Evolutionary conservation across 2,797 vertebrate species (phyloP), one percentile per base, ranked within the genome.

Genomic region (Hephaestus fuliginosus): DNA sequence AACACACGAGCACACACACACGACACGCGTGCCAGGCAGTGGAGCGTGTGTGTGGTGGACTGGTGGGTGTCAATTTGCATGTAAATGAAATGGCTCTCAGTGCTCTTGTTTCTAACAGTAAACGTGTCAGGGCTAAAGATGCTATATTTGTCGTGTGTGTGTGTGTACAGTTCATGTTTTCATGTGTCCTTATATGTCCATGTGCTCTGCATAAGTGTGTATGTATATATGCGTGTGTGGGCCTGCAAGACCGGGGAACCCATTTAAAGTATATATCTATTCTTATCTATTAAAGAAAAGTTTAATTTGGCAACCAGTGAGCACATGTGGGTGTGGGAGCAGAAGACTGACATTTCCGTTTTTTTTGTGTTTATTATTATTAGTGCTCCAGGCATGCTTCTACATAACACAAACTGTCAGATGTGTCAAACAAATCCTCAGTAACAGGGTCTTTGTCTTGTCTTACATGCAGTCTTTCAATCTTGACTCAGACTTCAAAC

Each of bases 41-140:
- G 55, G 33, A 62, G 70, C 36, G 70, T 75, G 82, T 30, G 72
- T 69, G 57, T 56, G 66, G 51, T 78, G 86, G 81, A 84, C 82
- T 63, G 55, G 90, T 92, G 91, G 89, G 91, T 91, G 90, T 92
- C 88, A 89, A 89, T 94, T 90, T 91, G 87, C 89, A 93, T 92
- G 85, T 80, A 90, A 92, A 93, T 92, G 65, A 91, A 92, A 91
- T 76, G 78, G 74, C 87, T 90, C 81, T 87, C 84, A 70, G 76
- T 79, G 82, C 71, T 91, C 76, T 85, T 82, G 70, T 87, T 89
- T 84, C 68, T 44, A 79, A 82, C 91, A 85, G 83, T 82, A 74
- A 84, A 88, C 70, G 76, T 85, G 72, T 83, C 74, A 63, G 36
- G 63, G 74, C 74, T 70, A 82, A 87, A 87, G 36, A 86, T 77